Percentiles rank a stretch among this genome's conserved stretches.
phyloP scores from a whole-genome alignment of 1,140 invertebrate species.

The Alviniconcha marisindica region DNA sequence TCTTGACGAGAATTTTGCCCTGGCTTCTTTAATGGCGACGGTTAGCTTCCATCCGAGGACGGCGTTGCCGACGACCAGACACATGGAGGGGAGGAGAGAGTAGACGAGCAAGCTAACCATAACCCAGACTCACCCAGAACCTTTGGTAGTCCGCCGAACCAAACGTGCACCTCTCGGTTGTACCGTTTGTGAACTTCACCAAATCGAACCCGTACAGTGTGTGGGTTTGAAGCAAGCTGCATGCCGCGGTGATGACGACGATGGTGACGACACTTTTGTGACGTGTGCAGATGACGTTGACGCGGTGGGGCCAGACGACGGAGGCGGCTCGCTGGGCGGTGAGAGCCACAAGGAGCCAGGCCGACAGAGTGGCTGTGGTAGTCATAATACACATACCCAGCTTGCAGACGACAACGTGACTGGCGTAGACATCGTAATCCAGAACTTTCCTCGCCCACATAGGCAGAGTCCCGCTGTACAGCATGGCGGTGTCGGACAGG shows the following conservation, averaged over 20 bases:
- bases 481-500: constrained; percentile 37
- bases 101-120: constrained; percentile 47
- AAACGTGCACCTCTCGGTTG: background rate
- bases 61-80: background rate
- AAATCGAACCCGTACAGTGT: constrained; percentile 43
- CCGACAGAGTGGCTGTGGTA: constrained; percentile 41
- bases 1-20: background rate
- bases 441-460: constrained; percentile 47
- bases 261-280: constrained; percentile 29
- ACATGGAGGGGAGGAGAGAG: background rate
- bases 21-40: background rate
- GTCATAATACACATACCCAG: constrained; percentile 34
- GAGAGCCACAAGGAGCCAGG: constrained; percentile 52
- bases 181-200: background rate
- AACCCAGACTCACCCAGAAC: constrained; percentile 45
- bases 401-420: constrained; percentile 43
- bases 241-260: constrained; percentile 2
- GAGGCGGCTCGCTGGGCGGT: constrained; percentile 45
- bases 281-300: constrained; percentile 34
- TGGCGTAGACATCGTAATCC: constrained; percentile 35
- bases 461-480: constrained; percentile 47
- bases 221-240: constrained; percentile 36
- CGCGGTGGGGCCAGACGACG: constrained; percentile 36
- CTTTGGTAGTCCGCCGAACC: constrained; percentile 15
- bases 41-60: background rate